Percentiles rank a stretch among this genome's conserved stretches.
Conservation (phyloP, 2,888 invertebrate genomes). For the Microchrysa polita region DNA sequence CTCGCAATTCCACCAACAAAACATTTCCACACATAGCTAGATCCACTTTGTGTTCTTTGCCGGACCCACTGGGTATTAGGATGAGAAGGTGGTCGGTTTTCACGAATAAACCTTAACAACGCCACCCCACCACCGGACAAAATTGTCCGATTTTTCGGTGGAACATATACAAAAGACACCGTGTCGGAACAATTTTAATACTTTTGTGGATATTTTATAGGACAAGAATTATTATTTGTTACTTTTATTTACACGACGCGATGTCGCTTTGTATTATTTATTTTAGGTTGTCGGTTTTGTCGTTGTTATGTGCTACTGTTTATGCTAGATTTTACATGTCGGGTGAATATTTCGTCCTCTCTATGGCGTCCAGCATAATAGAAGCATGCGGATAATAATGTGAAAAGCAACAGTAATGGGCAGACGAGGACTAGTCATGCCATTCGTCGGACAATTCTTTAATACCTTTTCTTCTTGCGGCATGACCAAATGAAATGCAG, state of each 20-base stretch:
- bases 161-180: constrained; percentile 45
- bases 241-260: constrained; percentile 33
- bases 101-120: constrained; percentile 16
- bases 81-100: neutral
- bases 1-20: constrained; percentile 9
- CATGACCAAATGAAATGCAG: neutral
- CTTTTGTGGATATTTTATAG: constrained; percentile 50
- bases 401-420: neutral
- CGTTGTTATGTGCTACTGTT: neutral
- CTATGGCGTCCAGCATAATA: too few species aligned
- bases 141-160: constrained; percentile 45
- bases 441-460: constrained; percentile 30
- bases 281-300: constrained; percentile 37
- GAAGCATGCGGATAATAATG: constrained; percentile 17
- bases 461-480: constrained; percentile 41
- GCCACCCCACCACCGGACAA: constrained; percentile 45
- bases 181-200: constrained; percentile 49
- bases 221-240: constrained; percentile 42
- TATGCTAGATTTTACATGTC: too few species aligned
- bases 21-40: too few species aligned
- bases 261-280: constrained; percentile 23
- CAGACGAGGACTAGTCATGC: constrained; percentile 33
- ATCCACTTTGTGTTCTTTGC: neutral
- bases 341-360: neutral
- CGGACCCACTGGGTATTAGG: neutral